A percentile compares a stretch with the other conserved stretches of the same genome.
These are phyloP conservation scores for Ischnus inquisitorius DNA, from an alignment of 2,888 invertebrate genomes.

Conservation along the genomic window DNA sequence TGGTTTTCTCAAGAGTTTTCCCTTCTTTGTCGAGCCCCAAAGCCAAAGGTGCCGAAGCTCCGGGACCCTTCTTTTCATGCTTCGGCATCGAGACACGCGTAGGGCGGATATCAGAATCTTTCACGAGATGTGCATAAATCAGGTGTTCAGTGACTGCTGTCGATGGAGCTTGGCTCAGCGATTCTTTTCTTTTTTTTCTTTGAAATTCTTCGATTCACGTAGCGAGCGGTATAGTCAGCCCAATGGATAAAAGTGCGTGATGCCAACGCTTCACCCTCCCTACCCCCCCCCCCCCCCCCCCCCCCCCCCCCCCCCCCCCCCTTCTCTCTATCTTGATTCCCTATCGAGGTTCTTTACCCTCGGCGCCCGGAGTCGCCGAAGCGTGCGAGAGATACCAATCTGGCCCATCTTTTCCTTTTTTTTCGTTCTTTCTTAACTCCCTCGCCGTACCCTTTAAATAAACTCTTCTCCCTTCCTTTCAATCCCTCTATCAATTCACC, in stretches of 20 bases:
- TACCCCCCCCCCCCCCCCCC: not conserved
- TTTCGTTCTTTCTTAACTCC: constrained; percentile 13
- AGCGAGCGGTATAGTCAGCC: constrained; percentile 4
- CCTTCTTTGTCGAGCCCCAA: not conserved
- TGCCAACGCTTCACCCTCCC: constrained; percentile 7
- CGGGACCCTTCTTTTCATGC: constrained; percentile 22
- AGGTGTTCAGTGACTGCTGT: constrained; percentile 41
- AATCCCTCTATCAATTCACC: constrained; percentile 62
- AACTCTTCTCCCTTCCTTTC: constrained; percentile 51
- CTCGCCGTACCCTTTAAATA: constrained; percentile 39
- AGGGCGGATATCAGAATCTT: constrained; percentile 6
- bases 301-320: not conserved
- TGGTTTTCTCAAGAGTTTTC: constrained; percentile 15
- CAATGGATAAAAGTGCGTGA: constrained; percentile 15
- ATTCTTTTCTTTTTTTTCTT: constrained; percentile 30
- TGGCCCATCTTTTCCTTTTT: constrained; percentile 42
- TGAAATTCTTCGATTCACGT: constrained; percentile 8
- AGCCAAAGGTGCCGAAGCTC: constrained; percentile 29
- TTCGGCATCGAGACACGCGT: not conserved
- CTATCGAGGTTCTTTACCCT: constrained; percentile 10
- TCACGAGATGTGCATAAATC: constrained; percentile 52
- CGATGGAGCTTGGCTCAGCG: constrained; percentile 33
- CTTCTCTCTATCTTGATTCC: constrained; percentile 34
- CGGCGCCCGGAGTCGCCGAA: constrained; percentile 33
- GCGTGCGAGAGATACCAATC: constrained; percentile 55